phyloP scores from a whole-genome alignment of 2,113 vertebrate species.

The Acrocephalus arundinaceus region DNA sequence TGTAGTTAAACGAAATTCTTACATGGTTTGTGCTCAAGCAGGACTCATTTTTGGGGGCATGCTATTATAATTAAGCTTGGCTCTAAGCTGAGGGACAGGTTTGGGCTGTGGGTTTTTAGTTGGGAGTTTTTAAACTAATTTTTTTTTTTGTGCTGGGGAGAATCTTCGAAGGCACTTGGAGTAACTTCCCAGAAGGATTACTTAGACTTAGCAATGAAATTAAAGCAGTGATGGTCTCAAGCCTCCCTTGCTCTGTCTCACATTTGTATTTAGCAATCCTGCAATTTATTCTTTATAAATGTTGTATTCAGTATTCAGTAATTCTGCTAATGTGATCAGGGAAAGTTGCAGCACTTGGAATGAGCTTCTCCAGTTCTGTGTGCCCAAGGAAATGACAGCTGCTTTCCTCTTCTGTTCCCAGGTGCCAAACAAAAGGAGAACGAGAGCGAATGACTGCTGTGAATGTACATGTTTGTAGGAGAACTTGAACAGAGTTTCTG shows the following conservation, averaged over 20 bases:
- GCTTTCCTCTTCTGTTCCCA: slow-evolving; percentile 55
- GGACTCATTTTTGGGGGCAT: neutral
- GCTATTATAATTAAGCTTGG: neutral
- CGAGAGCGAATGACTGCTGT: slow-evolving; percentile 78
- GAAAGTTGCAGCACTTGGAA: neutral
- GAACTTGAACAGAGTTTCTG: slow-evolving; percentile 71
- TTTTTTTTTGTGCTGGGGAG: neutral
- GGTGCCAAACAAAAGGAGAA: slow-evolving; percentile 86
- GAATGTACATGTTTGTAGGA: slow-evolving; percentile 37
- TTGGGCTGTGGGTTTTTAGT: neutral
- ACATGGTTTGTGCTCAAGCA: neutral
- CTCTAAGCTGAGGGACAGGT: neutral
- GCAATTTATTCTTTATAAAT: neutral
- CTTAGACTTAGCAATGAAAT: neutral
- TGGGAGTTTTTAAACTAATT: neutral
- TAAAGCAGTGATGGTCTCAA: neutral
- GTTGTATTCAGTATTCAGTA: neutral
- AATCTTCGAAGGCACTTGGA: neutral
- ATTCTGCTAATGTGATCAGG: neutral
- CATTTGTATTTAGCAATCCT: fast-evolving
- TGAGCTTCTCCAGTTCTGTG: neutral
- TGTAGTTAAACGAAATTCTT: neutral
- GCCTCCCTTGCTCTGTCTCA: neutral
- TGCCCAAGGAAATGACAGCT: neutral
- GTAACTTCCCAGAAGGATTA: neutral